These are phyloP conservation scores for Nixonia krombeini DNA, from an alignment of 1,140 invertebrate species.

Conservation along the genomic window DNA sequence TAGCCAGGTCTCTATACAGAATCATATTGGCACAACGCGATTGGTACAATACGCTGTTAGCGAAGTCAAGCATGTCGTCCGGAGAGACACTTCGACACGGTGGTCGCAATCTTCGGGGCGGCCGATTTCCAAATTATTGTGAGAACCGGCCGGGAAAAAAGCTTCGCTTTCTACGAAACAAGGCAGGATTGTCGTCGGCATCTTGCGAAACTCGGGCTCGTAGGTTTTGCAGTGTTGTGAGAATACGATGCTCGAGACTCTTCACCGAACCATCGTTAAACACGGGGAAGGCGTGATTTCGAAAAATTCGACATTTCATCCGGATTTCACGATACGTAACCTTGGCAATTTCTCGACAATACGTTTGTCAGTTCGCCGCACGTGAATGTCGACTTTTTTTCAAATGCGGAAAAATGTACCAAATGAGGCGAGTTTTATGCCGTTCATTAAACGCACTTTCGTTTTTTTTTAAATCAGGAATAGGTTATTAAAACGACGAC, in stretches of 20 bases:
- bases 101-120: conserved; percentile 43
- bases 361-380: too few species aligned
- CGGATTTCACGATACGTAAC: too few species aligned
- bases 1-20: neutral
- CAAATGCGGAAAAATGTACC: too few species aligned
- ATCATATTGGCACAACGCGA: conserved; percentile 11
- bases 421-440: too few species aligned
- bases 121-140: conserved; percentile 51
- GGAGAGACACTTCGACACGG: conserved; percentile 44
- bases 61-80: conserved; percentile 48
- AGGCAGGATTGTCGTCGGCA: conserved; percentile 34
- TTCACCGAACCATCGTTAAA: conserved; percentile 8
- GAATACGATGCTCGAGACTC: conserved; percentile 28
- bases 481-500: too few species aligned
- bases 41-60: conserved; percentile 41
- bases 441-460: too few species aligned
- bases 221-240: too few species aligned
- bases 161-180: conserved; percentile 47
- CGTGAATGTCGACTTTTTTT: too few species aligned
- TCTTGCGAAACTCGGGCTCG: conserved; percentile 39
- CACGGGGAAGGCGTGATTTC: too few species aligned
- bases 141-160: conserved; percentile 40
- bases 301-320: too few species aligned
- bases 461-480: too few species aligned
- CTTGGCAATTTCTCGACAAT: too few species aligned